Base-by-base conservation (phyloP, 1,140 invertebrate species). In the Drosophila parabipectinata region DNA sequence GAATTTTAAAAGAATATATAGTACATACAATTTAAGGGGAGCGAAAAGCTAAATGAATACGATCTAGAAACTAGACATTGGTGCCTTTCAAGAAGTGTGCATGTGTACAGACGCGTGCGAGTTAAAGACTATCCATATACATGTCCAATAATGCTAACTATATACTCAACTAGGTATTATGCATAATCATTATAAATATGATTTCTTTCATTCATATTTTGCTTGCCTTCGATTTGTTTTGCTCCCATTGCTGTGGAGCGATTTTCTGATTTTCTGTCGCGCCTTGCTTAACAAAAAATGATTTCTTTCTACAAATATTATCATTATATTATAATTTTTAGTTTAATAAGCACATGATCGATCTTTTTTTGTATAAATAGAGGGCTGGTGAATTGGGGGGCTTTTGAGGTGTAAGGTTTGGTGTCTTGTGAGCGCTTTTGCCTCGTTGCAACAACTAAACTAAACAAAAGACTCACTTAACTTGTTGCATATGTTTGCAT, bases 61-160 rank as follows among this genome's bases (percentile, higher is more conserved):
- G 61, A 63, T 56, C 48, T 34, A 34, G 9, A 32, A 10, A 8
- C 30, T 63, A 45, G 15, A 15, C 15, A 21, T 21, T 47, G 58
- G 48, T 71, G 57, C 69, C 58, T 55, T 44, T 59, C 53, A 58
- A 32, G 30, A 56, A 54, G 15, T 57, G 45, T 58, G 34, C 52
- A 41, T 45, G 75, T 71, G 30, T 54, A 41, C 37, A 39, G 9
- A 39, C 62, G 58, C 30, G 51, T 55, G 59, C 64, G 72, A 59
- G 59, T 47, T 72, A 53, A 61, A 69, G 52, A 64, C 79, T 81
- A 66, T 60, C 45, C 74, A 81, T 77, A 81, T 81, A 84, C 78
- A 79, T 76, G 60, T 88, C 61, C 56, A 88, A 88, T 83, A 88
- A 88, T 88, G 75, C 83, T 88, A 88, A 79, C 83, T 87, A 87